phyloP scores from a whole-genome alignment of 1,140 invertebrate genomes.

The Littorina saxatilis region DNA sequence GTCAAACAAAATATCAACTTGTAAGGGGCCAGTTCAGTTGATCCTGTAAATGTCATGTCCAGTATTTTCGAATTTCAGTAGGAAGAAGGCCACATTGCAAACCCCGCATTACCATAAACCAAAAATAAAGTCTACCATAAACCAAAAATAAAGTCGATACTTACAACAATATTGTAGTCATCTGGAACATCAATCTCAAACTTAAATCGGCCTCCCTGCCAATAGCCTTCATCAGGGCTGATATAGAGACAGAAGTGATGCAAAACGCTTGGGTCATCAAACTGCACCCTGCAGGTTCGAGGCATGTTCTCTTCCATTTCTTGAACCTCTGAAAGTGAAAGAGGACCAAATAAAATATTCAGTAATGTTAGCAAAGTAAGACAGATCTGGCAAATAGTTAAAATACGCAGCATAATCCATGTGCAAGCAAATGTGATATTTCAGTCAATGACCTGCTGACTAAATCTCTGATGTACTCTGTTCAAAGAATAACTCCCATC shows the following conservation, averaged over 20 bases:
- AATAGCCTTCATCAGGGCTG: constrained; percentile 91
- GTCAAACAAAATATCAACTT: too few species aligned
- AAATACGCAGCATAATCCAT: not conserved
- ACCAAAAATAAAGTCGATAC: too few species aligned
- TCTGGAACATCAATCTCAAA: constrained; percentile 92
- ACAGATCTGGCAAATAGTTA: not conserved
- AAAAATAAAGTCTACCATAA: too few species aligned
- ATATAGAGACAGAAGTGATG: constrained; percentile 89
- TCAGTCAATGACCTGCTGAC: not conserved
- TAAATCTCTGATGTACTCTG: too few species aligned
- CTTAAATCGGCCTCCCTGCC: constrained; percentile 89
- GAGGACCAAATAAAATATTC: not conserved
- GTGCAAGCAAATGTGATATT: not conserved
- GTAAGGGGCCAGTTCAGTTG: too few species aligned
- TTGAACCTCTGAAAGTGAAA: constrained; percentile 82
- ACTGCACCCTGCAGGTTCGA: constrained; percentile 85
- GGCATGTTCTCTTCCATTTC: constrained; percentile 93
- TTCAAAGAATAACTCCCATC: not conserved
- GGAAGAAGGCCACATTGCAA: too few species aligned
- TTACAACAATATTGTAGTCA: constrained; percentile 96
- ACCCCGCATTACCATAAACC: too few species aligned
- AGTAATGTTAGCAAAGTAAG: not conserved
- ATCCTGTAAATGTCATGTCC: too few species aligned
- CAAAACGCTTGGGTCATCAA: constrained; percentile 88
- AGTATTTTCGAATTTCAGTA: too few species aligned